Evolutionary conservation across 2,888 invertebrate genomes (phyloP).

Genomic region (Drosophila paranaensis): DNA sequence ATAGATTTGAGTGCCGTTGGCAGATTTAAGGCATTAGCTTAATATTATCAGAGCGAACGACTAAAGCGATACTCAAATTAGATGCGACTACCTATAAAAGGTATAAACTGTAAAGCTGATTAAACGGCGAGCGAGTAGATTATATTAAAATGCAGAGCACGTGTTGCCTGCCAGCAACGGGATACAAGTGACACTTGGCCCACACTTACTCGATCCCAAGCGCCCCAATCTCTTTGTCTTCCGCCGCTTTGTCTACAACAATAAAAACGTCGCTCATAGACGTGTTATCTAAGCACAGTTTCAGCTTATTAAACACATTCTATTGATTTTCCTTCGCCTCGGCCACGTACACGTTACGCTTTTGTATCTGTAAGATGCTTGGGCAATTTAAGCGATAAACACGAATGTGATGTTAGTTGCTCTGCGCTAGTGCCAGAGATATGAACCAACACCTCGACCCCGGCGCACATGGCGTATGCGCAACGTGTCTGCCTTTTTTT

Average conservation of each 20-base stretch:
- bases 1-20: slow-evolving; percentile 36
- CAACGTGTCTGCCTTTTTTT: slow-evolving; percentile 32
- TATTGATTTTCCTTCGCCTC: slow-evolving; percentile 57
- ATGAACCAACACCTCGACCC: background rate
- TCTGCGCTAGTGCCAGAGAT: slow-evolving; percentile 31
- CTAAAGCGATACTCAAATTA: slow-evolving; percentile 60
- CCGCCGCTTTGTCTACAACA: slow-evolving; percentile 21
- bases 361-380: slow-evolving; percentile 59
- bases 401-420: slow-evolving; percentile 54
- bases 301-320: slow-evolving; percentile 68
- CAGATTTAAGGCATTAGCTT: slow-evolving; percentile 54
- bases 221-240: background rate
- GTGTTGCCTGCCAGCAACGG: slow-evolving; percentile 40
- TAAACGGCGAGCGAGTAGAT: slow-evolving; percentile 53
- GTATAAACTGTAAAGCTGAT: slow-evolving; percentile 50
- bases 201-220: background rate
- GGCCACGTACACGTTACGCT: slow-evolving; percentile 34
- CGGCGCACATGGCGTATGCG: slow-evolving; percentile 39
- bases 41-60: slow-evolving; percentile 53
- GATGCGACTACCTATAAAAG: slow-evolving; percentile 46
- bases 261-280: slow-evolving; percentile 51
- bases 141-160: slow-evolving; percentile 60
- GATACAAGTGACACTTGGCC: slow-evolving; percentile 43
- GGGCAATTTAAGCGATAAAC: slow-evolving; percentile 66
- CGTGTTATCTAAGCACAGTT: slow-evolving; percentile 62